Percentiles rank a stretch among this genome's conserved stretches.
These are phyloP conservation scores for Girardinus metallicus DNA, from an alignment of 2,797 vertebrate species.

Conservation along the genomic window DNA sequence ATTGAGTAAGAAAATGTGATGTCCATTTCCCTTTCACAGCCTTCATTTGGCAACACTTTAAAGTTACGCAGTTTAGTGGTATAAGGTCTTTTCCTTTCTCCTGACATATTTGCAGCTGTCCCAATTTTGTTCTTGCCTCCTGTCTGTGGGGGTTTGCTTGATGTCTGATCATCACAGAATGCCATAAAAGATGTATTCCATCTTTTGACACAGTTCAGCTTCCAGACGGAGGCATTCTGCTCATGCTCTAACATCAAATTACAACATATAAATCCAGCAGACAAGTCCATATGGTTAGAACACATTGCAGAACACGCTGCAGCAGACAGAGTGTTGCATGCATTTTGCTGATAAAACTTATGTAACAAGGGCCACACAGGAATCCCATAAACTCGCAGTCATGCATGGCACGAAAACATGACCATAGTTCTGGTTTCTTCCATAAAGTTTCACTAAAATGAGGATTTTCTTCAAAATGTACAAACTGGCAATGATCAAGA, in stretches of 20 bases:
- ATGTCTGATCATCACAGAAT: not conserved
- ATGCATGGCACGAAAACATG: not conserved
- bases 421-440: not conserved
- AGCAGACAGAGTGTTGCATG: conserved; percentile 1
- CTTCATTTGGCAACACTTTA: not conserved
- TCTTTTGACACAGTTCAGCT: not conserved
- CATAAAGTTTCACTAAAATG: not conserved
- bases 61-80: not conserved
- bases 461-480: not conserved
- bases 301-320: not conserved
- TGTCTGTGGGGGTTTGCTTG: not conserved
- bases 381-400: not conserved
- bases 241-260: conserved; percentile 4
- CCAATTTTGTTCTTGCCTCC: conserved; percentile 1
- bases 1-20: not conserved
- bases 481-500: not conserved
- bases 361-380: not conserved
- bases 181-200: conserved; percentile 4
- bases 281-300: conserved; percentile 9
- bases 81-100: not conserved
- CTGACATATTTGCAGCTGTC: conserved; percentile 1
- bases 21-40: not conserved
- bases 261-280: conserved; percentile 3
- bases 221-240: conserved; percentile 5
- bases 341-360: not conserved